These are phyloP conservation scores for Limenitis camilla DNA, from an alignment of 2,888 invertebrate genomes.

Conservation along the genomic window DNA sequence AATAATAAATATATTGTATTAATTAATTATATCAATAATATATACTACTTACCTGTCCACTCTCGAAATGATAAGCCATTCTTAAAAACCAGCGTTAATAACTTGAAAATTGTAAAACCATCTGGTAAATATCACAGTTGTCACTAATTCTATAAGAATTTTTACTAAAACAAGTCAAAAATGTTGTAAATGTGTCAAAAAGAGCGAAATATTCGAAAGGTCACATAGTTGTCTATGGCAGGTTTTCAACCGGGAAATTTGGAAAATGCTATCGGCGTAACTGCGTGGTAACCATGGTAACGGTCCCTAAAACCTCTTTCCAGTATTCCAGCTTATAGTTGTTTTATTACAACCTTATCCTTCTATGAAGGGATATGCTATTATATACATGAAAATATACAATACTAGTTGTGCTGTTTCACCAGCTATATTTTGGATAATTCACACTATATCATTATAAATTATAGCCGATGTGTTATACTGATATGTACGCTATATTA, in stretches of 20 bases:
- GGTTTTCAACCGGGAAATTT: slow-evolving; percentile 36
- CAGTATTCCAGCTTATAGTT: not conserved
- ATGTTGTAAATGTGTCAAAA: slow-evolving; percentile 30
- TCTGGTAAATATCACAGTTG: slow-evolving; percentile 39
- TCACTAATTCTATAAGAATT: slow-evolving; percentile 19
- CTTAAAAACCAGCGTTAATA: slow-evolving; percentile 22
- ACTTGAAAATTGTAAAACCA: slow-evolving; percentile 30
- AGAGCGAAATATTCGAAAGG: slow-evolving; percentile 31
- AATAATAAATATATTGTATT: too few species aligned
- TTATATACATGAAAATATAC: too few species aligned
- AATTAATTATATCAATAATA: too few species aligned
- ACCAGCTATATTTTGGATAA: too few species aligned
- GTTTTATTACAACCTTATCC: too few species aligned
- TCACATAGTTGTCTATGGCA: slow-evolving; percentile 29
- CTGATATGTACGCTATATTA: too few species aligned
- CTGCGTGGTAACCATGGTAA: slow-evolving; percentile 50
- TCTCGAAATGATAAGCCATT: slow-evolving; percentile 66
- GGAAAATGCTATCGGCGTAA: slow-evolving; percentile 60
- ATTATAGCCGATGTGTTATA: too few species aligned
- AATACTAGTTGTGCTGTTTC: not conserved
- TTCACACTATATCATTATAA: too few species aligned
- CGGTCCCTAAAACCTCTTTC: slow-evolving; percentile 17
- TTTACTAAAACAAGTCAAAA: slow-evolving; percentile 27
- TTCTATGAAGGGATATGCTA: too few species aligned
- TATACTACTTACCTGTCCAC: slow-evolving; percentile 56